phyloP scores from a whole-genome alignment of 2,113 vertebrate species.

The Gasterosteus nipponicus region DNA sequence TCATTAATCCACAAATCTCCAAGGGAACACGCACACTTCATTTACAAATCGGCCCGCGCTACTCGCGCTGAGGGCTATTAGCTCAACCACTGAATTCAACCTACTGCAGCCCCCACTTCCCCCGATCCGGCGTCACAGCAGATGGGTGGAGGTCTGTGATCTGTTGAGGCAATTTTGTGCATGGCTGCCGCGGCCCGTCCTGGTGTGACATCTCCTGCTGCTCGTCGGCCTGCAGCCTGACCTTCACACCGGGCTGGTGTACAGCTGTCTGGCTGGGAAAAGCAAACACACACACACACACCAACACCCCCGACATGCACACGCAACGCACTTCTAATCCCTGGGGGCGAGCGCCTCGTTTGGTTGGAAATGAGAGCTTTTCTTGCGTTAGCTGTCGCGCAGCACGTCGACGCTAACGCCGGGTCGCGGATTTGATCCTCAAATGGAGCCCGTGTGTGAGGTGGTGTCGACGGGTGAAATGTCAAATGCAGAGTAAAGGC shows the following conservation, averaged over 20 bases:
- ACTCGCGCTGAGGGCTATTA: conserved; percentile 78
- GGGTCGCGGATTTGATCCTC: conserved; percentile 30
- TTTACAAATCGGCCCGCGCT: conserved; percentile 72
- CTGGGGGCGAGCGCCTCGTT: conserved; percentile 54
- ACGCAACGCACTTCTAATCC: conserved; percentile 36
- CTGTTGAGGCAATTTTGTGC: conserved; percentile 86
- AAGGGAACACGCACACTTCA: conserved; percentile 60
- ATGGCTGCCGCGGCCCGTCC: conserved; percentile 83
- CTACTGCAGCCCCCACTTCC: conserved; percentile 52
- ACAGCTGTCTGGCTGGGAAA: conserved; percentile 73
- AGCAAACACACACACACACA: conserved; percentile 44
- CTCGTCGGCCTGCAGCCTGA: conserved; percentile 80
- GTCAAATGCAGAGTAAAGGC: conserved; percentile 19
- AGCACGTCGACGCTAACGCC: conserved; percentile 13
- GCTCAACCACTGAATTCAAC: conserved; percentile 73
- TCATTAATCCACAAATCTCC: conserved; percentile 46
- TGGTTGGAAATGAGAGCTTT: conserved; percentile 35
- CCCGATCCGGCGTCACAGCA: conserved; percentile 73
- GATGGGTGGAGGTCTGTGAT: conserved; percentile 84
- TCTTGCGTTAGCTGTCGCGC: conserved; percentile 49
- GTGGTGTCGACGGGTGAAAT: conserved; percentile 1
- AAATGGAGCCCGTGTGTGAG: not conserved
- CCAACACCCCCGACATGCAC: conserved; percentile 25
- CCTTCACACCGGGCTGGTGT: conserved; percentile 82
- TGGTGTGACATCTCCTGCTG: conserved; percentile 84